These are phyloP conservation scores for Scopus umbretta DNA, from an alignment of 2,113 vertebrate species.

Conservation along the genomic window DNA sequence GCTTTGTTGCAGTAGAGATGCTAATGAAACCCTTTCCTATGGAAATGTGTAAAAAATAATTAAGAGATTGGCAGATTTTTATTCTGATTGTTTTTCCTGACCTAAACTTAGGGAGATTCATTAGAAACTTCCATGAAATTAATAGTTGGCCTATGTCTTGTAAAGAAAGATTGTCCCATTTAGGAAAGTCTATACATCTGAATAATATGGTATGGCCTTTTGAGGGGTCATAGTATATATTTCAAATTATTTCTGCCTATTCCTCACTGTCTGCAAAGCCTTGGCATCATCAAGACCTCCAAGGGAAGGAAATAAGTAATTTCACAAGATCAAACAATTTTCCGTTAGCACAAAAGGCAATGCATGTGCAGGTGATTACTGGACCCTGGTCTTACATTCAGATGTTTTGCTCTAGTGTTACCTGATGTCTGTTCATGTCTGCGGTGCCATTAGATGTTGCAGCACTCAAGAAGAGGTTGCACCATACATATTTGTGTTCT, in stretches of 20 bases:
- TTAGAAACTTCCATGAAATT: not conserved
- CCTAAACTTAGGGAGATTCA: not conserved
- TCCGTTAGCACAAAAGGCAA: not conserved
- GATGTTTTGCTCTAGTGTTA: not conserved
- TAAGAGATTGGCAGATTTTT: not conserved
- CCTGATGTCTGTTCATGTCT: not conserved
- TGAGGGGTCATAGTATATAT: not conserved
- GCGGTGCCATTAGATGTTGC: not conserved
- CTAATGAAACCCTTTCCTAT: not conserved
- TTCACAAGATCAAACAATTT: not conserved
- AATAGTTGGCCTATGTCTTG: not conserved
- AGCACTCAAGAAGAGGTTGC: not conserved
- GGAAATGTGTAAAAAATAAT: not conserved
- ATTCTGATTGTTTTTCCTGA: not conserved
- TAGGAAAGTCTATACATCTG: not conserved
- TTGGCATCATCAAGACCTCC: not conserved
- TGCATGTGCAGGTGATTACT: not conserved
- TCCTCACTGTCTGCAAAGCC: not conserved
- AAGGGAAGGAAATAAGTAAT: not conserved
- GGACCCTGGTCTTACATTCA: not conserved
- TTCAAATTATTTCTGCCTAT: not conserved
- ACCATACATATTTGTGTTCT: not conserved
- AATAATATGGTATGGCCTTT: not conserved
- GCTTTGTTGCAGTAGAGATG: not conserved
- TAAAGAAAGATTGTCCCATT: not conserved